Evolutionary conservation across 2,888 invertebrate species (phyloP).

Genomic region (Tortricodes alternella): DNA sequence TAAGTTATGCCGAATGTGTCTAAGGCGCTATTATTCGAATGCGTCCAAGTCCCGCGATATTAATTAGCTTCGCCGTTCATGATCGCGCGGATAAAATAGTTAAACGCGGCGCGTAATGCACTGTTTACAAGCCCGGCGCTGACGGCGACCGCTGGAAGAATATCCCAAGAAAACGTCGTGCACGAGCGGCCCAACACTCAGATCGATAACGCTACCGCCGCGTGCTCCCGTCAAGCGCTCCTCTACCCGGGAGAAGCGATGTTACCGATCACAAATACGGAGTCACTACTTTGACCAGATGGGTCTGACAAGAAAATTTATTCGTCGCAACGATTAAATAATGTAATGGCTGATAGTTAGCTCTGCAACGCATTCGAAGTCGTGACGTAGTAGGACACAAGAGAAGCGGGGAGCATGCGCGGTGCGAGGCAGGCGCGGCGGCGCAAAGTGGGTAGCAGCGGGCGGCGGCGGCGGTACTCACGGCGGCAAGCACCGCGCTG

Average conservation of each 20-base stretch:
- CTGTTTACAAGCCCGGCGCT: slow-evolving; percentile 78
- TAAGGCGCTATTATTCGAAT: slow-evolving; percentile 50
- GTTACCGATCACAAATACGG: neutral
- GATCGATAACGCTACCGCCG: slow-evolving; percentile 74
- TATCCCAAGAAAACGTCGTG: slow-evolving; percentile 75
- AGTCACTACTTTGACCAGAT: neutral
- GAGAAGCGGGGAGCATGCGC: slow-evolving; percentile 72
- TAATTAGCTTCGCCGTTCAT: slow-evolving; percentile 70
- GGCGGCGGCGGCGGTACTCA: slow-evolving; percentile 50
- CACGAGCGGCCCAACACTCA: slow-evolving; percentile 69
- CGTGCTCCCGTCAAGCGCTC: slow-evolving; percentile 67
- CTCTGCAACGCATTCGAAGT: slow-evolving; percentile 65
- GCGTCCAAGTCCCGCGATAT: slow-evolving; percentile 64
- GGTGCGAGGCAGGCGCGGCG: slow-evolving; percentile 67
- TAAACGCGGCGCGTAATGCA: slow-evolving; percentile 67
- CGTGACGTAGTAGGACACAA: slow-evolving; percentile 67
- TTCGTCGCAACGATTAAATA: slow-evolving; percentile 48
- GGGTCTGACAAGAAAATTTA: slow-evolving; percentile 47
- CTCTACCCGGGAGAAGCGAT: slow-evolving; percentile 46
- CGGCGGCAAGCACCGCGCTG: slow-evolving; percentile 43
- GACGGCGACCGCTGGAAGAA: slow-evolving; percentile 76
- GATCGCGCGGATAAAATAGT: slow-evolving; percentile 69
- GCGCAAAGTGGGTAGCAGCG: slow-evolving; percentile 53
- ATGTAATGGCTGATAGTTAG: slow-evolving; percentile 56
- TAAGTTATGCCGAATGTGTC: slow-evolving; percentile 45